These are phyloP conservation scores for Zaprionus taronus DNA, from an alignment of 1,140 invertebrate species.

Conservation along the genomic window DNA sequence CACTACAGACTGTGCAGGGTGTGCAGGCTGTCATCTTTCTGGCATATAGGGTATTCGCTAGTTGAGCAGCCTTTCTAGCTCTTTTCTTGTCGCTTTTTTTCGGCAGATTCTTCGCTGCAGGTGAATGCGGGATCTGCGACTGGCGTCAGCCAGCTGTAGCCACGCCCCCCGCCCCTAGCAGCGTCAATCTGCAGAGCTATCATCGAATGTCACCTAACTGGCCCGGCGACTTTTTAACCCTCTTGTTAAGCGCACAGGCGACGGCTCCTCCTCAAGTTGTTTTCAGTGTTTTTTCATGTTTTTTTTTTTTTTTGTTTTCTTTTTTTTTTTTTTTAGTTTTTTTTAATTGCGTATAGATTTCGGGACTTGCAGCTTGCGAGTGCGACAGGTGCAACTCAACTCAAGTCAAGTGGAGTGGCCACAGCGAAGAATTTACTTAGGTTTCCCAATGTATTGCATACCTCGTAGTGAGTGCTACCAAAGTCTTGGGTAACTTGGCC, in stretches of 20 bases:
- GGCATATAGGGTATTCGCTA: background rate
- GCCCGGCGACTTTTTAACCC: slow-evolving; percentile 40
- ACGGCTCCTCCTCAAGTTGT: slow-evolving; percentile 10
- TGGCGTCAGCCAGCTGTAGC: slow-evolving; percentile 1
- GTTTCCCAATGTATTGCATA: background rate
- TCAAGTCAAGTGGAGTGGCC: background rate
- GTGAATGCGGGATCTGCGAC: background rate
- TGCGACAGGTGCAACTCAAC: slow-evolving; percentile 47
- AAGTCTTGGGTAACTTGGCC: background rate
- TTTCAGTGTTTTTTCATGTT: slow-evolving; percentile 19
- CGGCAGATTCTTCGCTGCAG: background rate
- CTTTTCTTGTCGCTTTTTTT: background rate
- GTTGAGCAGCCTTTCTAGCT: background rate
- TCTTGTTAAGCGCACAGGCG: slow-evolving; percentile 32
- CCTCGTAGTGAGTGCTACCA: background rate
- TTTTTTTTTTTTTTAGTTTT: slow-evolving; percentile 48
- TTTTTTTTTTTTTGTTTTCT: slow-evolving; percentile 4
- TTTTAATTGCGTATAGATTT: slow-evolving; percentile 80
- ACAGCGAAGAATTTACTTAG: background rate
- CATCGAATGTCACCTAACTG: slow-evolving; percentile 51
- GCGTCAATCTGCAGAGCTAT: slow-evolving; percentile 20
- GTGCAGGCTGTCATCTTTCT: background rate
- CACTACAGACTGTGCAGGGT: background rate
- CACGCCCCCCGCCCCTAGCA: background rate
- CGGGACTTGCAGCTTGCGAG: slow-evolving; percentile 67